Conservation (phyloP, 2,888 invertebrate genomes). For the Rotaria sp. region DNA sequence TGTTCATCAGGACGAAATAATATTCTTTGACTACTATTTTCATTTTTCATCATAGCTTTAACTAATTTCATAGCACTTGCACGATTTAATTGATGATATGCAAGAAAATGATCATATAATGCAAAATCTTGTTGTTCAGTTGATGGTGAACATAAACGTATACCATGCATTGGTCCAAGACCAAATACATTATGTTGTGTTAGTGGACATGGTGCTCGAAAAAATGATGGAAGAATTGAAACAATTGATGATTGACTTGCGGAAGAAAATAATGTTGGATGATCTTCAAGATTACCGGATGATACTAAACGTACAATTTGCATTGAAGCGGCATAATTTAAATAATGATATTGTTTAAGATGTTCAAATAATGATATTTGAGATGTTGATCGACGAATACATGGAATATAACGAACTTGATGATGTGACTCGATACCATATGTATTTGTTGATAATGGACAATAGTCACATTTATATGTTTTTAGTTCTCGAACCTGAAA, state of each 20-base stretch:
- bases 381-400: not conserved
- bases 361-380: not conserved
- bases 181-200: not conserved
- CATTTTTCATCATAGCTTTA: slow-evolving; percentile 1
- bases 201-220: not conserved
- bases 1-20: not conserved
- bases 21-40: not conserved
- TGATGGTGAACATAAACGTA: not conserved
- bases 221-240: not conserved
- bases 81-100: slow-evolving; percentile 8
- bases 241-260: not conserved
- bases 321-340: not conserved
- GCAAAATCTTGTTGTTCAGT: slow-evolving; percentile 13
- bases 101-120: slow-evolving; percentile 1
- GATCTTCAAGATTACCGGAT: slow-evolving; percentile 5
- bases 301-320: not conserved
- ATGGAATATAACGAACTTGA: slow-evolving; percentile 15
- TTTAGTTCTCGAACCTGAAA: not conserved
- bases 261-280: not conserved
- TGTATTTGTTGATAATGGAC: not conserved
- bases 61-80: slow-evolving; percentile 7
- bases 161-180: not conserved
- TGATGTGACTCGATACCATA: not conserved
- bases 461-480: slow-evolving; percentile 1
- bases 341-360: slow-evolving; percentile 2